A percentile compares a stretch with the other conserved stretches of the same genome.
Evolutionary conservation across 1,140 invertebrate genomes (phyloP).

Genomic region (Solenopsis fugax): DNA sequence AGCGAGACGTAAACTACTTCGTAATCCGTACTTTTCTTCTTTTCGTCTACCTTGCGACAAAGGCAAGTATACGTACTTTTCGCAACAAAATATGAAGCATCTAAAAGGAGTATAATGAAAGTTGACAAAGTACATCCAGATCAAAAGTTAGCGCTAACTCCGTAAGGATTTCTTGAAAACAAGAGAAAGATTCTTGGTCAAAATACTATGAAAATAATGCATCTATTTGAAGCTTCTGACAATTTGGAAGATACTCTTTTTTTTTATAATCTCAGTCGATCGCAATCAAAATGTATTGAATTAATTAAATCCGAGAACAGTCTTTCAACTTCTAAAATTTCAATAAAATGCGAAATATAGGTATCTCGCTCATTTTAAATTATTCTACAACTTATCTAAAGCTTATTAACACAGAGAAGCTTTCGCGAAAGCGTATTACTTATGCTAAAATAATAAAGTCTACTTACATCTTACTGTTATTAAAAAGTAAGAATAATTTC

Average conservation of each 20-base stretch:
- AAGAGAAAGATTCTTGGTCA: not conserved
- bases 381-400: constrained; percentile 18
- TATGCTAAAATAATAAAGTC: constrained; percentile 23
- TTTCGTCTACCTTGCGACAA: constrained; percentile 4
- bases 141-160: constrained; percentile 30
- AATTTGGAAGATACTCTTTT: not conserved
- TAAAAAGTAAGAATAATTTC: constrained; percentile 31
- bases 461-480: not conserved
- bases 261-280: not conserved
- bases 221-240: not conserved
- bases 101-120: constrained; percentile 21
- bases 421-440: not conserved
- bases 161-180: constrained; percentile 15
- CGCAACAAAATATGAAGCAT: constrained; percentile 40
- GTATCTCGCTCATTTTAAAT: constrained; percentile 6
- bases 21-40: constrained; percentile 36
- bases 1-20: constrained; percentile 49
- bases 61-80: constrained; percentile 31
- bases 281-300: not conserved
- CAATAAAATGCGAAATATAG: not conserved
- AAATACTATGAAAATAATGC: constrained; percentile 17
- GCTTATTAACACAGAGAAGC: constrained; percentile 8
- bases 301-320: not conserved
- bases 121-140: constrained; percentile 30
- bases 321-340: not conserved